Evolutionary conservation across 2,797 vertebrate genomes (phyloP), one percentile per base, ranked within the genome.

Genomic region (Furcifer pardalis): DNA sequence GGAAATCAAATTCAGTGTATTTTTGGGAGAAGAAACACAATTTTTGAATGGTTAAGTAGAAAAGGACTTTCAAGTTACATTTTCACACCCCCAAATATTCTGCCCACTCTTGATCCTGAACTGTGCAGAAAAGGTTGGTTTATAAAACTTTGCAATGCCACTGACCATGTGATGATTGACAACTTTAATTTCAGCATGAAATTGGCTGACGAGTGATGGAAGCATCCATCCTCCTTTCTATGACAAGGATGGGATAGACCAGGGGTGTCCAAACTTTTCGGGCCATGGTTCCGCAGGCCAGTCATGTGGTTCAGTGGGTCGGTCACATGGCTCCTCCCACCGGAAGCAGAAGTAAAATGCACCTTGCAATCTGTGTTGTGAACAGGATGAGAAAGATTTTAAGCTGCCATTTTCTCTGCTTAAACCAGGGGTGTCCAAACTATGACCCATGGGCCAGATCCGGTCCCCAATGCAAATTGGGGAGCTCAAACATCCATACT

Each of bases 181-280:
- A 95, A 91, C 92, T 93, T 94, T 93, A 93, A 94, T 95, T 95
- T 93, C 77, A 94, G 90, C 86, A 63, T 94, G 93, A 94, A 95
- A 93, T 94, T 95, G 93, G 93, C 91, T 95, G 94, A 88, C 88
- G 90, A 88, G 87, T 91, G 86, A 83, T 52, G 87, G 90, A 89
- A 88, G 93, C 89, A 91, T 88, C 90, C 90, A 89, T 93, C 89
- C 91, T 19, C 52, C 52, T 56, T n/a, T 79, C 85, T 87, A 88
- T 90, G 92, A 93, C 92, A 92, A 88, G 86, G 86, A 85, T 86
- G 86, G 72, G 6, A 35, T 42, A 69, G n/a, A n/a, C n/a, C n/a
- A n/a, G n/a, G n/a, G n/a, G n/a, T n/a, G n/a, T n/a, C n/a, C n/a
- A n/a, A n/a, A n/a, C n/a, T n/a, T n/a, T n/a, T n/a, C n/a, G n/a